phyloP scores from a whole-genome alignment of 2,113 vertebrate genomes.

The Sylvilagus bachmani region DNA sequence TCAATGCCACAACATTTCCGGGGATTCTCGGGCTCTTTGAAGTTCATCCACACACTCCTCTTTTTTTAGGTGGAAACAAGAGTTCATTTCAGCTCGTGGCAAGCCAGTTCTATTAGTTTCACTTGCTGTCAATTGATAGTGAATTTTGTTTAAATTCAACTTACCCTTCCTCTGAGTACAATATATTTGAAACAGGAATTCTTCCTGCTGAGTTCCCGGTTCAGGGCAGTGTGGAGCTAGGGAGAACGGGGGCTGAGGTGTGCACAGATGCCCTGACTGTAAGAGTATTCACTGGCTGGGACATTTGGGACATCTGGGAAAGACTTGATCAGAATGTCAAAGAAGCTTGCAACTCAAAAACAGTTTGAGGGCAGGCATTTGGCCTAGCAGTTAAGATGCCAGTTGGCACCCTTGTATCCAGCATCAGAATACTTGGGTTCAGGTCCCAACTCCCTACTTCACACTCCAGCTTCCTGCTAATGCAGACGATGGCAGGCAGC shows the following conservation, averaged over 20 bases:
- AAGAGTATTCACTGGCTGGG: neutral
- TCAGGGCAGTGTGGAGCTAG: neutral
- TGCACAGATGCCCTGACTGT: neutral
- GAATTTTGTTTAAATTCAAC: neutral
- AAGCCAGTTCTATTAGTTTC: neutral
- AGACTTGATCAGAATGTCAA: neutral
- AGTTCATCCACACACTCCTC: neutral
- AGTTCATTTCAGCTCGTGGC: neutral
- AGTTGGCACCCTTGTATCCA: no score
- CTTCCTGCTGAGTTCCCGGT: neutral
- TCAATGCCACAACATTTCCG: neutral
- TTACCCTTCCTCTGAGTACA: conserved; percentile 3
- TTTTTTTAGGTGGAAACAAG: neutral
- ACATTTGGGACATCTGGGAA: neutral
- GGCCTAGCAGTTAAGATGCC: no score
- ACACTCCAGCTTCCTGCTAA: no score
- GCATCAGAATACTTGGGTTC: no score
- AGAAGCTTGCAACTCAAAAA: neutral
- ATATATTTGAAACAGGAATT: neutral
- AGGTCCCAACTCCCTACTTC: no score
- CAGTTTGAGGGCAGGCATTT: neutral
- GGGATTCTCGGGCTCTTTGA: neutral
- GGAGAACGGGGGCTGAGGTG: neutral
- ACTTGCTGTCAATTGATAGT: neutral
- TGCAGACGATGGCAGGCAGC: no score